Percentiles rank a stretch among this genome's conserved stretches.
phyloP scores from a whole-genome alignment of 2,797 vertebrate genomes.

The Trachops cirrhosus region DNA sequence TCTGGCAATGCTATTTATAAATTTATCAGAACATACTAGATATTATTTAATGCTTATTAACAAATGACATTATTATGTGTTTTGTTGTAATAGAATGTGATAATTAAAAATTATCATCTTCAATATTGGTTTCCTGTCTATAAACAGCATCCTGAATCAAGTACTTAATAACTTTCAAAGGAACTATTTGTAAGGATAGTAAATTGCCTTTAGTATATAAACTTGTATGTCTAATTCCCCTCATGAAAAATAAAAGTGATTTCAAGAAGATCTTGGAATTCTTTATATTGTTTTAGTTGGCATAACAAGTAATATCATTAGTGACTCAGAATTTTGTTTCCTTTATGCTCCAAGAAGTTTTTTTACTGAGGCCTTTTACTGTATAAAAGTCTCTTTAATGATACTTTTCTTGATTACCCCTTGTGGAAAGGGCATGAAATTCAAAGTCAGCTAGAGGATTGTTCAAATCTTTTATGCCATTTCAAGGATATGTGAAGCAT shows the following conservation, averaged over 20 bases:
- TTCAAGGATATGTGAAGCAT: background rate
- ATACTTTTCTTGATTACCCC: background rate
- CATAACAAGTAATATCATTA: background rate
- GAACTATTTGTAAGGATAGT: background rate
- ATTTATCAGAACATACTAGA: background rate
- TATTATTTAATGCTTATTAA: background rate
- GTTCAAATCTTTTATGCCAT: background rate
- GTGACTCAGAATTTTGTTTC: background rate
- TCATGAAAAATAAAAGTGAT: background rate
- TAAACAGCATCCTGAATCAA: background rate
- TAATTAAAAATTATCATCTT: background rate
- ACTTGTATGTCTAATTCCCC: background rate
- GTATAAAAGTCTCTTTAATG: background rate
- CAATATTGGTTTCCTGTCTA: background rate
- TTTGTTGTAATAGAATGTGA: background rate
- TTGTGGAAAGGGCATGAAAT: background rate
- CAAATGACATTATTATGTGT: background rate
- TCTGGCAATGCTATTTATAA: background rate
- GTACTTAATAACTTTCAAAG: conserved; percentile 8
- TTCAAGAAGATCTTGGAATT: background rate
- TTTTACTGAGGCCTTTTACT: background rate
- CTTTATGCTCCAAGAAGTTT: background rate
- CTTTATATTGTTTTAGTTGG: background rate
- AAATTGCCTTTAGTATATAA: background rate
- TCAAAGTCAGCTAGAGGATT: background rate